phyloP scores from a whole-genome alignment of 2,888 invertebrate genomes.

The Rapana venosa region DNA sequence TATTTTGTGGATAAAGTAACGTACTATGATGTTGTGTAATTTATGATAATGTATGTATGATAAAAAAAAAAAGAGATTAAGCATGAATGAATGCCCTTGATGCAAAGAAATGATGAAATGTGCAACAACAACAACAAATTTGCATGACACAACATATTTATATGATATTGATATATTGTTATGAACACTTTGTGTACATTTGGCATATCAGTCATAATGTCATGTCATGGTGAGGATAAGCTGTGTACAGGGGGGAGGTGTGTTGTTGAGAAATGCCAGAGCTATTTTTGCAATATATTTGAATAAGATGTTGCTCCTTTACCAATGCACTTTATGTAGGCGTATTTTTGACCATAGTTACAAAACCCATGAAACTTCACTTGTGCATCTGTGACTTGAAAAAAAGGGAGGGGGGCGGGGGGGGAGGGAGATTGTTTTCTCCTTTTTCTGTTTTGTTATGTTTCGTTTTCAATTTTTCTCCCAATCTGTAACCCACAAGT shows the following conservation, averaged over 20 bases:
- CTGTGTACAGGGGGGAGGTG: background rate
- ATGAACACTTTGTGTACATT: background rate
- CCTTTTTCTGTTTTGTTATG: too few relatives aligned
- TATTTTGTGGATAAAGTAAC: too few relatives aligned
- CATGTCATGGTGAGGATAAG: background rate
- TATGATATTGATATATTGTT: background rate
- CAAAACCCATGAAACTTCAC: background rate
- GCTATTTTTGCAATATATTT: slow-evolving; percentile 15
- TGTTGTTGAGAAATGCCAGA: background rate
- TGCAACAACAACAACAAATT: background rate
- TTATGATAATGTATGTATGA: too few relatives aligned
- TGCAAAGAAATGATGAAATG: too few relatives aligned
- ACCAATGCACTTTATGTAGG: background rate
- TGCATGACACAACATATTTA: background rate
- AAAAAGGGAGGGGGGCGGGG: background rate
- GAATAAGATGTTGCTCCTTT: background rate
- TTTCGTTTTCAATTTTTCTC: too few relatives aligned
- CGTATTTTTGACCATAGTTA: slow-evolving; percentile 13
- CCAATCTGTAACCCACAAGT: too few relatives aligned
- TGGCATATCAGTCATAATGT: slow-evolving; percentile 10
- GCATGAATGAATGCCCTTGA: too few relatives aligned
- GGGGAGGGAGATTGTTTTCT: background rate
- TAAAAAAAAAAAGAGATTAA: too few relatives aligned
- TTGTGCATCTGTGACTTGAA: background rate
- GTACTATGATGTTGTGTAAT: too few relatives aligned